Base-by-base conservation (phyloP, 2,797 vertebrate species). In the Myripristis murdjan region DNA sequence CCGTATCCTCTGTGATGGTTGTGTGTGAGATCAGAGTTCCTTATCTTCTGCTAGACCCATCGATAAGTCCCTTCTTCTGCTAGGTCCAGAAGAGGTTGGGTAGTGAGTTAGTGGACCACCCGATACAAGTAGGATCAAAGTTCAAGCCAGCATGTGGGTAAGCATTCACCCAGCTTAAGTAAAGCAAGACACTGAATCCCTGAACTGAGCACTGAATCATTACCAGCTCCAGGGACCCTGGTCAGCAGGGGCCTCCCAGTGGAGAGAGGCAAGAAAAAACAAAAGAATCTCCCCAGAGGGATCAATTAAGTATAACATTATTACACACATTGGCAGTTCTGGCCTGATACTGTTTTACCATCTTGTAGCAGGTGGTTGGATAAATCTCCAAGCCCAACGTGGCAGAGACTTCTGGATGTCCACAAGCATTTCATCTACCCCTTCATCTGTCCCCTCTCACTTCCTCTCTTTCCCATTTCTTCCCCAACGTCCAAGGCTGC, bases 401-500 rank as follows among this genome's bases (percentile, higher is more conserved):
- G 23, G 66, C 68, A 55, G 37, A 31, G 7, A 22, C 39, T 60
- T 37, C 44, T 58, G 56, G 66, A 60, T 12, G 1, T 10, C 46
- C 24, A 63, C 35, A 14, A 33, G 57, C 41, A 44, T 35, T 39
- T 59, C 51, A 10, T 77, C 63, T 20, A 23, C 7, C 53, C 64
- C 24, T 6, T 41, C 37, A 57, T 76, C 35, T 23, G 54, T 53
- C 28, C 61, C n/a, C 28, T 51, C 33, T 51, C 23, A 8, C 33
- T 51, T 12, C 49, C 62, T 56, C 35, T 39, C 49, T 41, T 54
- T 53, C 31, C 28, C 23, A 35, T 64, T 47, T 48, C 53, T 51
- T 48, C 41, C 63, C 48, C 71, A 43, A 41, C 51, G 54, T 76
- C 61, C 61, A 85, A 68, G 49, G 28, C 74, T 72, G 73, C 83